Evolutionary conservation across 2,113 vertebrate genomes (phyloP), one percentile per base, ranked within the genome.

Genomic region (Vidua macroura): DNA sequence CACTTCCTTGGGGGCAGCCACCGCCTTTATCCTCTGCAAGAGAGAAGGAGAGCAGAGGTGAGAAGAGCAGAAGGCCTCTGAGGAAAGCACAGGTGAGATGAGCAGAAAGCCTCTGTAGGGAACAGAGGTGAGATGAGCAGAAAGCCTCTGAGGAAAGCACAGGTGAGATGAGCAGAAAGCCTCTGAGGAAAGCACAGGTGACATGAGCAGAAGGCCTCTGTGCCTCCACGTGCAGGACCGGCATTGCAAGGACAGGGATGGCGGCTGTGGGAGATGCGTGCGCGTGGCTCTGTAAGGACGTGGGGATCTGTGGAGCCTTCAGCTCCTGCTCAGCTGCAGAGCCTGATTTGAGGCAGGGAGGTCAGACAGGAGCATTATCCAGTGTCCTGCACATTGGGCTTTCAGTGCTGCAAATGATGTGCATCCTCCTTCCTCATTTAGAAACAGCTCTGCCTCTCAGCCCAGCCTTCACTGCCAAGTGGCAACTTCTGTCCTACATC

Each of bases 1-100:
- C 97, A 99, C 78, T 95, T 99, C 85, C 97, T 98, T 59, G 10
- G 99, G 99, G 56, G 99, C 98, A 35, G 99, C 98, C 96, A 99
- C 98, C 0, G 98, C 98, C 96, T 99, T 99, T 97, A 99, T 98
- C 97, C 99, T 98, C 99, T 99, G 97, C 4, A 93, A 96, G 74
- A 44, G 81, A 95, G 35, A 62, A 18, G 22, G 62, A 48, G 11
- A n/a, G 20, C 31, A 22, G 12, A 22, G 31, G 31, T 2, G 20
- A 56, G 55, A 22, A 9, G 55, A 56, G 21, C 13, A 56, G 19
- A 21, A 55, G 1, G 0, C 5, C 11, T 33, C 44, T 46, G 19
- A 9, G 44, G 44, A 46, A 48, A 48, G 48, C 22, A 22, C 19
- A 46, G 44, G 44, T 20, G 48, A 48, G 22, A 23, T 6, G 48